Conservation (phyloP, 2,888 invertebrate species). For the Apodemia hepburni region DNA sequence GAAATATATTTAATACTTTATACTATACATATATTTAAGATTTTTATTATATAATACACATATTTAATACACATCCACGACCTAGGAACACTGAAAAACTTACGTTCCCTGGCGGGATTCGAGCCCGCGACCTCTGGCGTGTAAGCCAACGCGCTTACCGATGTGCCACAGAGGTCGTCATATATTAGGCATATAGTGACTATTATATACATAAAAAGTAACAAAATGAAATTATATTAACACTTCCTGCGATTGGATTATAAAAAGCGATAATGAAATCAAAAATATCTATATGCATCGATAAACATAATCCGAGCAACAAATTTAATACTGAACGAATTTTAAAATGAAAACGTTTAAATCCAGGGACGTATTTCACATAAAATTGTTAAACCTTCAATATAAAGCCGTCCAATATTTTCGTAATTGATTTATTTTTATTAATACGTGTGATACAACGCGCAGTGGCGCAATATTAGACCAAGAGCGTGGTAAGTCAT, state of each 20-base stretch:
- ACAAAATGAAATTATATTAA: conserved; percentile 14
- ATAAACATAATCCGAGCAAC: conserved; percentile 4
- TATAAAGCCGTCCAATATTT: conserved; percentile 26
- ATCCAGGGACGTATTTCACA: conserved; percentile 18
- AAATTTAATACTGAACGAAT: conserved; percentile 13
- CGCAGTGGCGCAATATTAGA: conserved; percentile 23
- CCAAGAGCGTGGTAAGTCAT: background rate
- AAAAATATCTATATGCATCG: background rate
- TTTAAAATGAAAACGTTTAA: conserved; percentile 14
- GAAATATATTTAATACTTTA: no score
- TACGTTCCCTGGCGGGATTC: no score
- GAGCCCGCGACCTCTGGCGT: no score
- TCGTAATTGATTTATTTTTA: conserved; percentile 27
- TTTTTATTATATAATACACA: no score
- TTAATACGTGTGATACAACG: conserved; percentile 23
- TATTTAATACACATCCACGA: no score
- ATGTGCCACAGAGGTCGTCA: no score
- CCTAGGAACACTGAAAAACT: no score
- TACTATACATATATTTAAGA: no score
- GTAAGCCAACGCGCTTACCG: no score
- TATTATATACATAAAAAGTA: no score
- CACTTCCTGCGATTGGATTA: background rate
- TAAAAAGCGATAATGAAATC: conserved; percentile 10
- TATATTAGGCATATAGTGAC: no score
- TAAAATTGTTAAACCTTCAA: conserved; percentile 25